Evolutionary conservation across 53 echinoderm and acorn worm genomes (phyloP), one percentile per base, ranked within the genome.

Genomic region (Actinopyga echinites): DNA sequence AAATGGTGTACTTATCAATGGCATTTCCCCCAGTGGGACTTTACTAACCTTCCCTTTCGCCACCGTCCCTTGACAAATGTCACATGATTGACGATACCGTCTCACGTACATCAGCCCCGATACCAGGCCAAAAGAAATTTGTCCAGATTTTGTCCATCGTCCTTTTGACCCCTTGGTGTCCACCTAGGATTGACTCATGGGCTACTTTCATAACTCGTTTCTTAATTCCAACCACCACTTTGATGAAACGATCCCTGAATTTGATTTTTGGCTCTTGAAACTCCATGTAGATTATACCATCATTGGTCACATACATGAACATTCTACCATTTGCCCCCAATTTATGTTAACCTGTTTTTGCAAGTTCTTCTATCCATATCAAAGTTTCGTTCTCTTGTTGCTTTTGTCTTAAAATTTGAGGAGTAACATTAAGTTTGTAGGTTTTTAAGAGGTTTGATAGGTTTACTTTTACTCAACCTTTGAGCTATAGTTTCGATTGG

Each of bases 11-110:
- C 36, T 35, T 8, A 66, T 66, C 29, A 66, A 1, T 20, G 67
- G 67, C 42, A 23, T 24, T 31, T 64, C 64, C 1, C 65, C 82
- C 40, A 82, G 65, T 64, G 82, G 82, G n/a, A 82, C 63, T 79
- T 87, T 82, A 40, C 80, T 64, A 53, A 87, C 60, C 29, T 82
- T 69, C 5, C 87, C 87, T 82, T 82, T 87, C 24, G 65, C 25
- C 22, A 82, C 25, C 8, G 82, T 82, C 30, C 79, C 35, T 60
- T 80, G 80, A 61, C 80, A 80, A 20, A 60, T 43, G 30, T 87
- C 87, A 36, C 85, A 85, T 31, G 85, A 85, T 19, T 69, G 56
- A 10, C 74, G 57, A 57, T 57, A 85, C 15, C 74, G 1, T 0
- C 35, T 74, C 3, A 74, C n/a, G n/a, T n/a, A n/a, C 40, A 35